Evolutionary conservation across 2,888 invertebrate genomes (phyloP).

Genomic region (Tromatobia lineatoria): DNA sequence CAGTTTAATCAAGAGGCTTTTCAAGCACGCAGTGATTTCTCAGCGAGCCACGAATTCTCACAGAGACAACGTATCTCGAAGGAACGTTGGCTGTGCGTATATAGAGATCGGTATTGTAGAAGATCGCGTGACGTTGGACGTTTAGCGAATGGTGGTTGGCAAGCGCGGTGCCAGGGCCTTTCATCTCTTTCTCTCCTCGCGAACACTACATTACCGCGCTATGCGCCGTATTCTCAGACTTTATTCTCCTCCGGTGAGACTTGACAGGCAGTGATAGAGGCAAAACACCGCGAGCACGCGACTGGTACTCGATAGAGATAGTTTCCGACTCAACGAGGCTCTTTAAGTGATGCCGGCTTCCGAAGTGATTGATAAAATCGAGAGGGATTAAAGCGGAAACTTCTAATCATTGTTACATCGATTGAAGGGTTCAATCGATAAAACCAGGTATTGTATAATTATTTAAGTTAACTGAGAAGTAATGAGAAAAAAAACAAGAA

Average conservation of each 20-base stretch:
- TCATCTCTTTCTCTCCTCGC: constrained; percentile 57
- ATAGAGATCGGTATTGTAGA: constrained; percentile 36
- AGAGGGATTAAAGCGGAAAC: not conserved
- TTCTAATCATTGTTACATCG: not conserved
- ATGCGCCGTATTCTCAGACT: constrained; percentile 36
- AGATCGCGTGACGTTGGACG: constrained; percentile 70
- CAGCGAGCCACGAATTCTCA: constrained; percentile 53
- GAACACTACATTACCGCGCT: constrained; percentile 45
- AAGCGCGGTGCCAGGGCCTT: constrained; percentile 56
- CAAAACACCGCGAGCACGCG: constrained; percentile 54
- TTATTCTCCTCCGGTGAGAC: constrained; percentile 35
- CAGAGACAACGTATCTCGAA: constrained; percentile 29
- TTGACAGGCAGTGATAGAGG: constrained; percentile 48
- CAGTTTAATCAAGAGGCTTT: constrained; percentile 18
- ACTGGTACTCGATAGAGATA: constrained; percentile 50
- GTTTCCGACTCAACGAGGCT: constrained; percentile 39
- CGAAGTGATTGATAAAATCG: constrained; percentile 19
- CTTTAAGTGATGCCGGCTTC: constrained; percentile 18
- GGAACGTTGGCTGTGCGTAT: constrained; percentile 43
- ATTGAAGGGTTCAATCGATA: not conserved
- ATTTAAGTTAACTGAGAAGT: not conserved
- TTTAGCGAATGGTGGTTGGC: constrained; percentile 70
- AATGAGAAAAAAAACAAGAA: not conserved
- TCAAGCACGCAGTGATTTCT: constrained; percentile 42
- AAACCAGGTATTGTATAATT: not conserved